Percentiles rank a stretch among this genome's conserved stretches.
Conservation (phyloP, 2,888 invertebrate genomes). For the Aporophyla lueneburgensis region DNA sequence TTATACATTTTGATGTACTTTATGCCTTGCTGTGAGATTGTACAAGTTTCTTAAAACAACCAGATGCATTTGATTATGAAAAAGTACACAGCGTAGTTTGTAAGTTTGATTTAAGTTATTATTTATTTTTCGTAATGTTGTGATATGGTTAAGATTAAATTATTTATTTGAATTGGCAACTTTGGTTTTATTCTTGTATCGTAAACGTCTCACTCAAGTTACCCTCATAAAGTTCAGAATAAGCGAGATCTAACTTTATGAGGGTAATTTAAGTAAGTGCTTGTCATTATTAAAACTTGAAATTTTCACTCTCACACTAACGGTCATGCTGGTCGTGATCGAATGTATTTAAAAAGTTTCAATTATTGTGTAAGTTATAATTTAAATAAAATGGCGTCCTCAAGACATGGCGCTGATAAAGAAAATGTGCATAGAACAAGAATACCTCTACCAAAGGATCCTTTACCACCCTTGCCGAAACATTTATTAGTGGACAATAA, state of each 20-base stretch:
- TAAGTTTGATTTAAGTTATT: conserved; percentile 79
- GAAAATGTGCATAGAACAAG: conserved; percentile 78
- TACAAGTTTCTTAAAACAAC: conserved; percentile 70
- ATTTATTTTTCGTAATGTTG: conserved; percentile 84
- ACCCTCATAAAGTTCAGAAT: conserved; percentile 3
- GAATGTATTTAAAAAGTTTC: conserved; percentile 52
- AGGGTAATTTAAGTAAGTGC: conserved; percentile 61
- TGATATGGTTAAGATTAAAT: conserved; percentile 86
- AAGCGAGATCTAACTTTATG: conserved; percentile 21
- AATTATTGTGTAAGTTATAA: conserved; percentile 27
- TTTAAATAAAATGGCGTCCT: conserved; percentile 45
- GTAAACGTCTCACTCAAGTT: not conserved
- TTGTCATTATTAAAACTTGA: conserved; percentile 6
- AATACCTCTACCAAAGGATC: conserved; percentile 80
- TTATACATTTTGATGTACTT: conserved; percentile 61
- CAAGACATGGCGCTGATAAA: conserved; percentile 75
- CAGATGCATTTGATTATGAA: conserved; percentile 91
- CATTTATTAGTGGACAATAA: conserved; percentile 70
- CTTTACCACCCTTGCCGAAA: conserved; percentile 78
- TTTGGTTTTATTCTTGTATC: conserved; percentile 49
- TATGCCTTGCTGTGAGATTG: conserved; percentile 73
- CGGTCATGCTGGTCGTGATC: conserved; percentile 80
- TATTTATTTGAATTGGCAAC: conserved; percentile 78
- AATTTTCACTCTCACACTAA: conserved; percentile 55
- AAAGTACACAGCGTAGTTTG: conserved; percentile 89